These are phyloP conservation scores for Schlechtendalia chinensis DNA, from an alignment of 1,140 invertebrate species.

Conservation along the genomic window DNA sequence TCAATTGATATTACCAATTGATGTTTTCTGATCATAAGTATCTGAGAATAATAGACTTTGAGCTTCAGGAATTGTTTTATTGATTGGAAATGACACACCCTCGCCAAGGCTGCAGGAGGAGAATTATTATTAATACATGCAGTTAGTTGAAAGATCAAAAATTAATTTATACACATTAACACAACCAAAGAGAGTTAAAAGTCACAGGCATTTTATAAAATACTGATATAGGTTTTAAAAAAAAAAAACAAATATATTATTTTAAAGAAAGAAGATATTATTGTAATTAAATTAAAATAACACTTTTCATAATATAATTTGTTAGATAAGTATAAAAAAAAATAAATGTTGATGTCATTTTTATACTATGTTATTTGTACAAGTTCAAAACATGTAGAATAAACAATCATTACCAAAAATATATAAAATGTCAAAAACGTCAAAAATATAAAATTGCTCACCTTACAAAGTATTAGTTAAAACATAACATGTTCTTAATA, in stretches of 20 bases:
- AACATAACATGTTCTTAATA: slow-evolving; percentile 31
- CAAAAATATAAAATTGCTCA: slow-evolving; percentile 50
- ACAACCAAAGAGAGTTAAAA: neutral
- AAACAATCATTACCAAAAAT: slow-evolving; percentile 39
- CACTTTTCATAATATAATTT: slow-evolving; percentile 2
- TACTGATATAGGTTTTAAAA: slow-evolving; percentile 1
- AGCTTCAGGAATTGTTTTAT: slow-evolving; percentile 36
- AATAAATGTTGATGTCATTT: slow-evolving; percentile 20
- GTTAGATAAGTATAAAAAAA: slow-evolving; percentile 27
- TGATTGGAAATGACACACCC: slow-evolving; percentile 37
- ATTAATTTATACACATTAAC: slow-evolving; percentile 14
- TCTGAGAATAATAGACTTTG: slow-evolving; percentile 35
- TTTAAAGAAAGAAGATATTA: neutral
- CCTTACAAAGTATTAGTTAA: slow-evolving; percentile 22
- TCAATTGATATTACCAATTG: slow-evolving; percentile 37
- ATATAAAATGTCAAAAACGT: slow-evolving; percentile 41
- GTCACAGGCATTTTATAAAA: neutral
- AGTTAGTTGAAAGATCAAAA: slow-evolving; percentile 1
- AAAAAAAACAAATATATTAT: neutral
- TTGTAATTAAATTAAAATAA: slow-evolving; percentile 21
- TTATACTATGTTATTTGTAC: slow-evolving; percentile 25
- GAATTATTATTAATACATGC: slow-evolving; percentile 38
- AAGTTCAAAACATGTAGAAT: slow-evolving; percentile 17
- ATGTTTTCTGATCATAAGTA: slow-evolving; percentile 32
- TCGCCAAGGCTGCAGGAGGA: slow-evolving; percentile 43